Evolutionary conservation across 2,797 vertebrate species (phyloP).

Genomic region (Hydrocynus forskahlii): DNA sequence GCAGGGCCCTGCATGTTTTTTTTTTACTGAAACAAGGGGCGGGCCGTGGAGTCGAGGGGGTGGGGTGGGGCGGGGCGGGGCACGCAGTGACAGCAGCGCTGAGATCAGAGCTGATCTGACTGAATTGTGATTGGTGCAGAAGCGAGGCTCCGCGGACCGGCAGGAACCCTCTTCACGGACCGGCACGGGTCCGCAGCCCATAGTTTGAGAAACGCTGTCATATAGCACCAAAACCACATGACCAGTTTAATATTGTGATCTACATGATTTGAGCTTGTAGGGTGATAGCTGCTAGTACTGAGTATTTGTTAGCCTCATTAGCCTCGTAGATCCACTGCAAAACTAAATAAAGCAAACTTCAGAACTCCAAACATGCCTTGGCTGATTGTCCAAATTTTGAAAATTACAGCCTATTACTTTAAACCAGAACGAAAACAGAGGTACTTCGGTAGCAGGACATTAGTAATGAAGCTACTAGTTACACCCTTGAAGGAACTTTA

Average conservation of each 20-base stretch:
- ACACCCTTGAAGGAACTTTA: slow-evolving; percentile 1
- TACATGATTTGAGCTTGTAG: neutral
- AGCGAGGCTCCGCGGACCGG: too few species aligned
- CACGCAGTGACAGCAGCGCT: too few species aligned
- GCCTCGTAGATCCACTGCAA: neutral
- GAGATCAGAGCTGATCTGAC: neutral
- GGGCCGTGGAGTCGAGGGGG: too few species aligned
- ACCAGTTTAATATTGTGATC: neutral
- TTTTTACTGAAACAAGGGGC: too few species aligned
- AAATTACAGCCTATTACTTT: neutral
- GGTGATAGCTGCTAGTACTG: too few species aligned
- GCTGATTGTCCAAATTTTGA: neutral
- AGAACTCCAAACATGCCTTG: neutral
- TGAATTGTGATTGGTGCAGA: too few species aligned
- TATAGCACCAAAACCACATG: neutral
- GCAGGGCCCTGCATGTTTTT: too few species aligned
- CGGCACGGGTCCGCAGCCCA: too few species aligned
- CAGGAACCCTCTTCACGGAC: too few species aligned
- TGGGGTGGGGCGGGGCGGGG: too few species aligned
- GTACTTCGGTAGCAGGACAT: neutral
- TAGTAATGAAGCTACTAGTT: slow-evolving; percentile 9
- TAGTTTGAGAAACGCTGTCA: too few species aligned
- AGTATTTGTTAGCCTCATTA: neutral
- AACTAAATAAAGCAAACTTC: too few species aligned
- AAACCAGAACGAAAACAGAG: neutral